These are phyloP conservation scores for Centropus bengalensis DNA, from an alignment of 2,113 vertebrate species.

Conservation along the genomic window DNA sequence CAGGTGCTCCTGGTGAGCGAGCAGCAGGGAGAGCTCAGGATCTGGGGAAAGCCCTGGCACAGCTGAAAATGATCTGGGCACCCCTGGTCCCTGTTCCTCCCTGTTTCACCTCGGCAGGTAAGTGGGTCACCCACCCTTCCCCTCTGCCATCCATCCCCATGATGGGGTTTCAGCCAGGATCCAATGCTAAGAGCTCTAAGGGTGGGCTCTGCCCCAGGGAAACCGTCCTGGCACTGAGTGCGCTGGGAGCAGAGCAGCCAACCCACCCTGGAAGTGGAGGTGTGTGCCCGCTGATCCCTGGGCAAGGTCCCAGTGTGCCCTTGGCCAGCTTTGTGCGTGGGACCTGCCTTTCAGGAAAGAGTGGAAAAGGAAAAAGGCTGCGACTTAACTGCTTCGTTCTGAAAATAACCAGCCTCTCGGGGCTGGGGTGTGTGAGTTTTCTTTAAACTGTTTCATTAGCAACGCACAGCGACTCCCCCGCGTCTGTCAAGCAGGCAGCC, in stretches of 20 bases:
- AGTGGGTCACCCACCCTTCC: neutral
- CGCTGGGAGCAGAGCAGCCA: neutral
- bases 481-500: neutral
- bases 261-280: neutral
- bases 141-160: neutral
- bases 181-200: too few relatives aligned
- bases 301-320: neutral
- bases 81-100: accelerated
- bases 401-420: neutral
- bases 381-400: neutral
- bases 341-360: neutral
- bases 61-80: neutral
- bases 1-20: accelerated
- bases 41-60: neutral
- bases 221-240: neutral
- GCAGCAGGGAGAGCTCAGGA: neutral
- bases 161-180: too few relatives aligned
- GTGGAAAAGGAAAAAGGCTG: neutral
- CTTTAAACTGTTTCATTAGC: neutral
- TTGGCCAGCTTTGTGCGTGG: neutral
- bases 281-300: accelerated
- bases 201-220: neutral
- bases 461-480: neutral
- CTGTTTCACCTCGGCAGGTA: neutral
- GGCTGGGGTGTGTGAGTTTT: neutral